A percentile compares a stretch with the other conserved stretches of the same genome.
phyloP scores from a whole-genome alignment of 2,113 vertebrate species.

The Dendrocopos noguchii region DNA sequence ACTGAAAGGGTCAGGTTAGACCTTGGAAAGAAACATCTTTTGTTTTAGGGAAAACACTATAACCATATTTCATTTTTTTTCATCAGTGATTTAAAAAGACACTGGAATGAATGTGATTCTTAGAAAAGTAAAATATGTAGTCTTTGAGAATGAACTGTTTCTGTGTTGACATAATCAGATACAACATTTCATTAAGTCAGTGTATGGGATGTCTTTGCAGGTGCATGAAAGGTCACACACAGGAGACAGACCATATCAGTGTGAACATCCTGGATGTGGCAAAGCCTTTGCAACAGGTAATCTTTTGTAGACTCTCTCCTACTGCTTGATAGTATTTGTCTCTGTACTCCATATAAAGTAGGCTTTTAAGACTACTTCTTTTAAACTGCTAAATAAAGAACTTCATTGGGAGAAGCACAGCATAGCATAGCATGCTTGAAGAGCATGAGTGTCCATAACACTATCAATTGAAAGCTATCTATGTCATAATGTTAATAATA shows the following conservation, averaged over 20 bases:
- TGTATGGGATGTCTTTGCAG: conserved; percentile 73
- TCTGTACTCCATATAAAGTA: not conserved
- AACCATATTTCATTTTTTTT: not conserved
- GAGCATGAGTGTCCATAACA: not conserved
- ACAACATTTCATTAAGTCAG: not conserved
- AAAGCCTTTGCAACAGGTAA: conserved; percentile 99
- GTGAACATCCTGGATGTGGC: conserved; percentile 92
- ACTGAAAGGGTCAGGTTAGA: not conserved
- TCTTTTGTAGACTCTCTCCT: not conserved
- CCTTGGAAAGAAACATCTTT: not conserved
- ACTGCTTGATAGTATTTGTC: not conserved
- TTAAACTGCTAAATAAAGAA: not conserved
- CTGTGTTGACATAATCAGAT: not conserved
- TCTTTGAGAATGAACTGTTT: not conserved
- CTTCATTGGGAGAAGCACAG: not conserved
- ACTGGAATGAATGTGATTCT: not conserved
- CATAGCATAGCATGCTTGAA: not conserved
- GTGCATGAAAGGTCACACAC: conserved; percentile 98
- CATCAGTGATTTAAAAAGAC: not conserved
- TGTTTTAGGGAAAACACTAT: not conserved
- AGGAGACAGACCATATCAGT: conserved; percentile 94
- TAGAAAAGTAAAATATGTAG: not conserved
- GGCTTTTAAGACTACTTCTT: not conserved
- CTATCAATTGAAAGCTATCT: not conserved
- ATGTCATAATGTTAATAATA: not conserved